These are phyloP conservation scores for Holacanthella duospinosa DNA, from an alignment of 2,888 invertebrate genomes.

Conservation along the genomic window DNA sequence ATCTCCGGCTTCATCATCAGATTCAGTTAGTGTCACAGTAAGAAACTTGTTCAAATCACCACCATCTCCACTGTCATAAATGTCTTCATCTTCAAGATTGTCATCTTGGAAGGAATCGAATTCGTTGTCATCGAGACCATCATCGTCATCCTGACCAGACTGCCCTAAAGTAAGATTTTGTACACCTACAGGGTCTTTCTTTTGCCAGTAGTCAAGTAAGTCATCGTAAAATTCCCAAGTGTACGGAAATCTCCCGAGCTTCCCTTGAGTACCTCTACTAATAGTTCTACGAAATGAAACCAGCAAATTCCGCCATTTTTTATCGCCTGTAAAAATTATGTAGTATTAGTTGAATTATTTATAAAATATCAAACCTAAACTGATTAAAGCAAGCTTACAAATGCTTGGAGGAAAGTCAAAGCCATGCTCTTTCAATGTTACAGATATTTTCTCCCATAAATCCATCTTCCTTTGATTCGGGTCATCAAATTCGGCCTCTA, in stretches of 20 bases:
- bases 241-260: constrained; percentile 1
- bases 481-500: neutral
- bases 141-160: neutral
- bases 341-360: neutral
- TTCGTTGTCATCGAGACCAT: neutral
- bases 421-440: neutral
- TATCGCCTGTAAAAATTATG: neutral
- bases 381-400: neutral
- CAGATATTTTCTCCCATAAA: constrained; percentile 6
- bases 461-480: constrained; percentile 4
- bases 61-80: neutral
- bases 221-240: constrained; percentile 8
- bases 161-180: neutral
- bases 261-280: neutral
- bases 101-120: neutral
- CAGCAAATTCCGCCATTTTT: constrained; percentile 3
- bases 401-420: constrained; percentile 7
- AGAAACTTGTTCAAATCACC: neutral
- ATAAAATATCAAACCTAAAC: neutral
- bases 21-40: neutral
- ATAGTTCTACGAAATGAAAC: neutral
- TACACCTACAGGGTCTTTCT: neutral
- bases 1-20: neutral
- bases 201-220: neutral
- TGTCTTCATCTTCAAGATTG: neutral